These are phyloP conservation scores for Ferrisia virgata DNA, from an alignment of 2,888 invertebrate genomes.

Conservation along the genomic window DNA sequence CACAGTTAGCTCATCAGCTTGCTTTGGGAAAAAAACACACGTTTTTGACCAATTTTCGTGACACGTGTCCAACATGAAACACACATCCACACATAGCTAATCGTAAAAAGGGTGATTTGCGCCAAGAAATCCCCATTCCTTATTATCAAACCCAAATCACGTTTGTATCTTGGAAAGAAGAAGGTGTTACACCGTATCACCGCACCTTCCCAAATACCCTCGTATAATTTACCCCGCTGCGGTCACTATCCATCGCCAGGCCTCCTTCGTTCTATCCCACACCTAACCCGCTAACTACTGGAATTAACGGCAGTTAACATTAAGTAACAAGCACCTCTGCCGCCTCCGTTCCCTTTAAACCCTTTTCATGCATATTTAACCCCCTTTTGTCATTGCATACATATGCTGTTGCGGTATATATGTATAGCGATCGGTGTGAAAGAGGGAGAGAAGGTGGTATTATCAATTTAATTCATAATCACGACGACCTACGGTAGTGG, in stretches of 20 bases:
- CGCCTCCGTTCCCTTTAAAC: background rate
- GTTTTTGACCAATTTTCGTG: background rate
- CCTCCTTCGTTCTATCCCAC: too few species aligned
- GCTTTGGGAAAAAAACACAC: too few species aligned
- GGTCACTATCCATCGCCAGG: too few species aligned
- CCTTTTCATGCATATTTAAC: conserved; percentile 32
- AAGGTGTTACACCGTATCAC: too few species aligned
- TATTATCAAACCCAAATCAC: conserved; percentile 38
- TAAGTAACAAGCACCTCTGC: conserved; percentile 15
- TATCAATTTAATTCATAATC: conserved; percentile 31
- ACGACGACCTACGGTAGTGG: too few species aligned
- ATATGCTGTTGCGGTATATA: background rate
- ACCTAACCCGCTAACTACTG: background rate
- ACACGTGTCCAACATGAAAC: conserved; percentile 9
- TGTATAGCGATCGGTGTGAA: background rate
- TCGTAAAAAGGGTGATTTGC: conserved; percentile 16
- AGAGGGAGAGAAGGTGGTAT: too few species aligned
- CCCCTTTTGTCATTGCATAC: conserved; percentile 1
- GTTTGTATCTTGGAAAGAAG: conserved; percentile 26
- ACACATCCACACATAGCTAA: background rate
- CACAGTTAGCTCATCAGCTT: too few species aligned
- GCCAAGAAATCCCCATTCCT: conserved; percentile 19
- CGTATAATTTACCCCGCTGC: too few species aligned
- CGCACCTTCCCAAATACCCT: background rate
- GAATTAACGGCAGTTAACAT: conserved; percentile 25